Base-by-base conservation (phyloP, 2,888 invertebrate species). In the Agonopterix arenella region DNA sequence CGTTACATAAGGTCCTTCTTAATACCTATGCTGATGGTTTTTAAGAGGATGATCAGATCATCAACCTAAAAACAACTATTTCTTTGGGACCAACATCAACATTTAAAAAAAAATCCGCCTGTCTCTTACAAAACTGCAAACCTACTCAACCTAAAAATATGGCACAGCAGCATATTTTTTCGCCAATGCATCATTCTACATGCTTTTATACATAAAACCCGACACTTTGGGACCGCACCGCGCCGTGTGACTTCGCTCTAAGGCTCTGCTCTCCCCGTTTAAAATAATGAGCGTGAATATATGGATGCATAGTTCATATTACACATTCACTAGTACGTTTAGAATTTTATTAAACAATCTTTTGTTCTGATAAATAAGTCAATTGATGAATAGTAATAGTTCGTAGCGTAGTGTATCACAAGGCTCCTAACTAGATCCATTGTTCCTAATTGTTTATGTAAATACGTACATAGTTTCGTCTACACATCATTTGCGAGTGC, bases 381-480 rank as follows among this genome's bases (percentile, higher is more conserved):
- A n/a, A 40, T 38, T 4, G 11, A 40, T 40, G 40, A 40, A 10
- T 40, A 9, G n/a, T 11, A 4, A n/a, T 11, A n/a, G 40, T 11
- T 11, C 40, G 40, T 11, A 11, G 40, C 10, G 10, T 40, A 7
- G 55, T 36, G 52, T 59, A 47, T 52, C 53, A 47, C 62, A 58
- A 62, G 63, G 61, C 49, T 44, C 53, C 42, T 47, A 52, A 52
- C 56, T 63, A 50, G 57, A 51, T 11, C 64, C 58, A 66, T 68
- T 68, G 66, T 68, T 61, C 59, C 57, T 54, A 48, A 59, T 53
- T 60, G 61, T 64, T 64, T 62, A 64, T 61, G 55, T 60, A 57
- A 64, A 60, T 58, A 58, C 46, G n/a, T 28, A 28, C 8, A 43
- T 13, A 13, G 13, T 43, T 13, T 43, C 11, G 43, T 43, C 40